Evolutionary conservation across 2,888 invertebrate genomes (phyloP).

Genomic region (Lasioglossum calceatum): DNA sequence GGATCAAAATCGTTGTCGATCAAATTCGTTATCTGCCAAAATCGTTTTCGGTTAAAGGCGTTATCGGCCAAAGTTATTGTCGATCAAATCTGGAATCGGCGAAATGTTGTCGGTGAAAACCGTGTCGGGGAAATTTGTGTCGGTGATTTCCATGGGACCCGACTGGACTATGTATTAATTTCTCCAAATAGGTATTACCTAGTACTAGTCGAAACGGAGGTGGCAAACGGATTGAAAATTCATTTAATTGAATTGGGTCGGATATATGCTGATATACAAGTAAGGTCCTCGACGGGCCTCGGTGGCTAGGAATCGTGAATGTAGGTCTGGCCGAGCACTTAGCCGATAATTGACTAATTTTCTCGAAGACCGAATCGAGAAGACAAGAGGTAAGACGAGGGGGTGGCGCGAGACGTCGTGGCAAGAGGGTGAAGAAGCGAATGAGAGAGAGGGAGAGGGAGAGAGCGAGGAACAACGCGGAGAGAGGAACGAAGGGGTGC

Average conservation of each 20-base stretch:
- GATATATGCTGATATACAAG: conserved; percentile 57
- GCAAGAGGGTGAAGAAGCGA: conserved; percentile 11
- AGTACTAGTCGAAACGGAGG: background rate
- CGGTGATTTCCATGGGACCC: too few species aligned
- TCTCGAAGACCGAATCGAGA: conserved; percentile 80
- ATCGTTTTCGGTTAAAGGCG: too few species aligned
- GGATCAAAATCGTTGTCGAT: too few species aligned
- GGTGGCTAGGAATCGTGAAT: conserved; percentile 73
- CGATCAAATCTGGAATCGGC: too few species aligned
- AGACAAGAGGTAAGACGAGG: conserved; percentile 60
- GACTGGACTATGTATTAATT: too few species aligned
- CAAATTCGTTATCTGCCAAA: too few species aligned
- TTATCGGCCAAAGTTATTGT: too few species aligned
- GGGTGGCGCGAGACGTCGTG: conserved; percentile 6
- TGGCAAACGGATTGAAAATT: conserved; percentile 25
- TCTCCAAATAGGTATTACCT: background rate
- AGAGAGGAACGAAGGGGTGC: conserved; percentile 37
- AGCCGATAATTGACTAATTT: conserved; percentile 84
- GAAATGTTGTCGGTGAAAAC: too few species aligned
- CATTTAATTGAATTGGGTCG: conserved; percentile 62
- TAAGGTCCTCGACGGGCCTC: conserved; percentile 40
- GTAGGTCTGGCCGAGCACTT: conserved; percentile 82
- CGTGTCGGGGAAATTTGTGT: too few species aligned
- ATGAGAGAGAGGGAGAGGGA: conserved; percentile 15
- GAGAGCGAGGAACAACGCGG: conserved; percentile 2